These are phyloP conservation scores for cat (Felis catus) DNA, from an alignment of 2,113 vertebrate genomes.

Conservation along the genomic window DNA sequence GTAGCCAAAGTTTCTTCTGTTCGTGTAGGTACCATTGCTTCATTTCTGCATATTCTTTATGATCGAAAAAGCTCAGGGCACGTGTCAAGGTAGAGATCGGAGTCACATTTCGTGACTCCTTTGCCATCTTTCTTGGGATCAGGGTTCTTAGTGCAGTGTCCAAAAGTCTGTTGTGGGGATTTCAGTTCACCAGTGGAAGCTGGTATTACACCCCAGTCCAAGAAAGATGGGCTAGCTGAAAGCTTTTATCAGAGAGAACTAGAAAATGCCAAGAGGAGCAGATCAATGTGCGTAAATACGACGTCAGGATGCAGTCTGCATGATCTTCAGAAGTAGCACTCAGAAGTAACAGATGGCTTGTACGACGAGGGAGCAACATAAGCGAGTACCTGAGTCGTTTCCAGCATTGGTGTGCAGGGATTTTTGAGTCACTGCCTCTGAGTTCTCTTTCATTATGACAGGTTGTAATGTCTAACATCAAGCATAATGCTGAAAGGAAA, in stretches of 20 bases:
- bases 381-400: rapidly evolving
- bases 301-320: rapidly evolving
- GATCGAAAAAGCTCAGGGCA: neutral
- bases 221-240: neutral
- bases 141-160: neutral
- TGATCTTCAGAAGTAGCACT: neutral
- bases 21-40: rapidly evolving
- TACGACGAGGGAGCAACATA: rapidly evolving
- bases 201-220: rapidly evolving
- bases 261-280: neutral
- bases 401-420: rapidly evolving
- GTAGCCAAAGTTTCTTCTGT: rapidly evolving
- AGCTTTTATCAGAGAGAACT: neutral
- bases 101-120: neutral
- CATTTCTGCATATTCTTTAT: neutral
- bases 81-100: rapidly evolving
- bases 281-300: rapidly evolving
- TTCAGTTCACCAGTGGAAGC: rapidly evolving
- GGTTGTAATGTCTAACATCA: neutral
- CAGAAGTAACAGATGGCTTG: neutral
- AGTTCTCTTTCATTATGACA: neutral
- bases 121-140: neutral
- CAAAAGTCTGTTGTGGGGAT: rapidly evolving
- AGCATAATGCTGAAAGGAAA: too few relatives aligned
- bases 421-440: neutral